Percentiles rank a stretch among this genome's conserved stretches.
These are phyloP conservation scores for Mastigias papua DNA, from an alignment of 30 jellyfish, hydroid and myxozoan genomes.

Conservation along the genomic window DNA sequence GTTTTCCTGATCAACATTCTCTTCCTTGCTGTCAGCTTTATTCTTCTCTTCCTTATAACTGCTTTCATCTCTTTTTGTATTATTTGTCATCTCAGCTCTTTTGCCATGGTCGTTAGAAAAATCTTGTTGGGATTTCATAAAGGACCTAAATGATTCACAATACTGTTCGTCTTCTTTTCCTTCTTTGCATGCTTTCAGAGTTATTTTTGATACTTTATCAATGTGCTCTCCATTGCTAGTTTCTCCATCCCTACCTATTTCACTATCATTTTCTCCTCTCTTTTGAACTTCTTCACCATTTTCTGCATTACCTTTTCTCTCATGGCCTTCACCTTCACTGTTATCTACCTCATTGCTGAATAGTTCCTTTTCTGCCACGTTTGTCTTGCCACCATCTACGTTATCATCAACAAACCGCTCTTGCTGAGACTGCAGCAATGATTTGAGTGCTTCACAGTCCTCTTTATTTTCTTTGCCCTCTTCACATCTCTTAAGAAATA, in stretches of 20 bases:
- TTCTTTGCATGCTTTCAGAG: neutral
- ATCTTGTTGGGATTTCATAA: neutral
- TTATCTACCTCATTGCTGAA: too few relatives aligned
- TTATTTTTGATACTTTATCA: neutral
- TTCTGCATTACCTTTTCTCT: neutral
- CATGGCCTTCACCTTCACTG: neutral
- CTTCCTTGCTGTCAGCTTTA: neutral
- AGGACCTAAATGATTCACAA: neutral
- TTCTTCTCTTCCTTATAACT: neutral
- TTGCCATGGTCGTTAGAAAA: neutral
- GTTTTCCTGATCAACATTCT: neutral
- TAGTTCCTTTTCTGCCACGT: neutral
- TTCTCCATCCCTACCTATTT: neutral
- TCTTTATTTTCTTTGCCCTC: neutral
- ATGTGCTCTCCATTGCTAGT: neutral
- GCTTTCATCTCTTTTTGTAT: neutral
- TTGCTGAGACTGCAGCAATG: neutral
- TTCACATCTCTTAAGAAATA: neutral
- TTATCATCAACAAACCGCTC: neutral
- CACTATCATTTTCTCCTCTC: neutral
- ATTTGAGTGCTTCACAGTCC: neutral
- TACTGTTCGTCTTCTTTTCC: neutral
- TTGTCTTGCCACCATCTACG: neutral
- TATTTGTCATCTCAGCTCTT: neutral
- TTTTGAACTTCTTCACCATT: neutral